Evolutionary conservation across 2,113 vertebrate genomes (phyloP), one percentile per base, ranked within the genome.

Genomic region (Gorsachius goisagi): DNA sequence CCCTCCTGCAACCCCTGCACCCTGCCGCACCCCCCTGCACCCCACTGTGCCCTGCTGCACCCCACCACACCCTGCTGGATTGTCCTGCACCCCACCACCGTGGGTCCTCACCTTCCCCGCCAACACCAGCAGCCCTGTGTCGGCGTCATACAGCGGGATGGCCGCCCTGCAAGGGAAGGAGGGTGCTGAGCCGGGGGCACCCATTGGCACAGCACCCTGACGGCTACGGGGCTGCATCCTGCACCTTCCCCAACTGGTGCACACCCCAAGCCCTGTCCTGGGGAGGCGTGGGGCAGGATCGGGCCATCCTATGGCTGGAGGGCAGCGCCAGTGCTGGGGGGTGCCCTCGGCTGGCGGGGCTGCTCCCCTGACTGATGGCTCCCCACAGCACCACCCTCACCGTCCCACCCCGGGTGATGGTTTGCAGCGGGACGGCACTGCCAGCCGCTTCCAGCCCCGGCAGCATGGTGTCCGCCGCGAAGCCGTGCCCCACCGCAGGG

Each of bases 121-220:
- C 82, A 99, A 92, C 41, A 99, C 67, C 50, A 99, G 98, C 41
- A 99, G 98, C 45, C 99, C 98, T 0, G 99, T 98, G 97, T 99
- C 99, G 0, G 98, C 88, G 21, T 99, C 99, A 30, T 98, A 98
- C 90, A 99, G 97, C 0, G 99, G 99, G 67, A 99, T 98, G 91
- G 99, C 78, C 11, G 95, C 98, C 93, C 99, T 99, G 94, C 11
- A 44, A 95, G 19, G 39, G 37, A 90, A 84, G 19, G 21, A 45
- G 17, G 37, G 20, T 24, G 47, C 76, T 96, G 63, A 92, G 88
- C 53, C 0, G 2, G 33, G 44, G 32, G 5, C 7, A 33, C 41
- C 52, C 79, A 12, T 32, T 1, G 12, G 45, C 2, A 6, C 71
- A 44, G 88, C 47, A 55, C 37, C n/a, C 12, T 13, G 3, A 11